Base-by-base conservation (phyloP, 2,888 invertebrate species). In the Aricia artaxerxes region DNA sequence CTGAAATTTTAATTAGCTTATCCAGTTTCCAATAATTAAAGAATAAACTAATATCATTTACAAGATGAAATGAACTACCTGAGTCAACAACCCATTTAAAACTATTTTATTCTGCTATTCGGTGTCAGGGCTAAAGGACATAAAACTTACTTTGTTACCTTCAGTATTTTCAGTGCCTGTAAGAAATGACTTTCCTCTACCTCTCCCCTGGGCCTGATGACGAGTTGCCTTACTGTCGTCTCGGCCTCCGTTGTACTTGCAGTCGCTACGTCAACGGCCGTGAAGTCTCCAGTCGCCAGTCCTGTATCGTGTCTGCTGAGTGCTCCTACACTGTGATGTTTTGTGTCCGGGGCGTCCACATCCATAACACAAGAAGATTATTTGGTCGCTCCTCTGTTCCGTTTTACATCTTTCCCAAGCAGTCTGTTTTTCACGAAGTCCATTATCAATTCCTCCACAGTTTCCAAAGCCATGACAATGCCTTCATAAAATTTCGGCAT, bases 261-360 rank as follows among this genome's bases (percentile, higher is more conserved):
- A 44, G 53, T 13, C 53, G 53, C 53, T 53, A 53, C 53, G 53
- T 53, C 53, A 1, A 53, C 53, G 53, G 13, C 53, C 53, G 53
- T 53, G 53, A 53, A 11, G 13, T 53, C 13, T 53, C 53, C 24
- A 24, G 24, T 24, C 24, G 24, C 24, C 24, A 24, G 24, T 24
- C 24, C 24, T 24, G 24, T 24, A 24, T 24, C 24, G 24, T 24
- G 24, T 24, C 24, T 24, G 24, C 53, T 53, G 53, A 53, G 53
- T 53, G 53, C 53, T 53, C 53, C 53, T 53, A 53, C 73, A 73
- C 7, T 73, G 73, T 44, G 16, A 73, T 40, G 44, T 73, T 13
- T 73, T 73, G 73, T 73, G 73, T 38, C 44, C 44, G 35, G 73
- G 40, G 35, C 40, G 35, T 73, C 73, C 73, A 73, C 73, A 73